These are phyloP conservation scores for Melanotaenia maccullochi DNA, from an alignment of 2,797 vertebrate genomes.

Conservation along the genomic window DNA sequence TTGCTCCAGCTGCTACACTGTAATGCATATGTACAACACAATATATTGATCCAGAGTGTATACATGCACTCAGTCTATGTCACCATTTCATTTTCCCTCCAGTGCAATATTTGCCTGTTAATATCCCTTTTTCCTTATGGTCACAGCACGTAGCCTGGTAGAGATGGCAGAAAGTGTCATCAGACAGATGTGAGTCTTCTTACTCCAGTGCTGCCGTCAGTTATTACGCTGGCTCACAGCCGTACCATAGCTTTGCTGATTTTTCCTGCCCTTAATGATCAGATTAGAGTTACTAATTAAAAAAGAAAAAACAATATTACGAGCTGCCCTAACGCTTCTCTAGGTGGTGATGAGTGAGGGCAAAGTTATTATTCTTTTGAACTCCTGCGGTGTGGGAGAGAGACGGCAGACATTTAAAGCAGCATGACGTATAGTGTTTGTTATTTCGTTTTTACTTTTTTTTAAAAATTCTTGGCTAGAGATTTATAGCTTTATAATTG, in stretches of 20 bases:
- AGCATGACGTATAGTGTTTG: conserved; percentile 86
- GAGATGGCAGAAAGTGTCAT: conserved; percentile 59
- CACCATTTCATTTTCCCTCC: conserved; percentile 33
- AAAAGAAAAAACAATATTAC: conserved; percentile 81
- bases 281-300: conserved; percentile 85
- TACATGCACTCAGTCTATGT: conserved; percentile 26
- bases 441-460: conserved; percentile 83
- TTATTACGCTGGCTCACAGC: conserved; percentile 67
- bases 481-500: conserved; percentile 83
- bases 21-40: conserved; percentile 5
- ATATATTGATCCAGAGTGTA: conserved; percentile 40
- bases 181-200: conserved; percentile 64
- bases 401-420: conserved; percentile 84
- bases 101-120: conserved; percentile 47
- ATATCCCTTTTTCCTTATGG: conserved; percentile 48
- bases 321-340: conserved; percentile 85
- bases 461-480: conserved; percentile 80
- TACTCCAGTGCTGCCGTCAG: conserved; percentile 58
- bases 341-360: conserved; percentile 85
- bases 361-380: conserved; percentile 87
- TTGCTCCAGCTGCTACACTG: conserved; percentile 8
- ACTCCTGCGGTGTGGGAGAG: conserved; percentile 85
- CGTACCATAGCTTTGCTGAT: conserved; percentile 69
- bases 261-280: conserved; percentile 80
- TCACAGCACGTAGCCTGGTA: conserved; percentile 61